A percentile compares a stretch with the other conserved stretches of the same genome.
These are phyloP conservation scores for Hermatobates lingyangjiaoensis DNA, from an alignment of 1,140 invertebrate genomes.

Conservation along the genomic window DNA sequence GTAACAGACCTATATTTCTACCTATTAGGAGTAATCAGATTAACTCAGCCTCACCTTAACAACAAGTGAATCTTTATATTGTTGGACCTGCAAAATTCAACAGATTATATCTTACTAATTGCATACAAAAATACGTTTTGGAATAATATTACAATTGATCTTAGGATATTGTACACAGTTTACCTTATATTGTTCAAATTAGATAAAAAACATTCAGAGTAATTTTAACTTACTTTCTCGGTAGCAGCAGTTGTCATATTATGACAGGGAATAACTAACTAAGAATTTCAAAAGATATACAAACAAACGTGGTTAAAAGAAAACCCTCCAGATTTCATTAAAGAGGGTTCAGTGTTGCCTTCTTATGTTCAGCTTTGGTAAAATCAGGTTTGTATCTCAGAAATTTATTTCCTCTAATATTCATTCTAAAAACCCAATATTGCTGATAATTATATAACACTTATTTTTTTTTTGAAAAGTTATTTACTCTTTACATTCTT, in stretches of 20 bases:
- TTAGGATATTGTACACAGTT: background rate
- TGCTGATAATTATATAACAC: too few species aligned
- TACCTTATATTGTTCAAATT: background rate
- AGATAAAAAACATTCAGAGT: background rate
- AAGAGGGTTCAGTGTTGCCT: too few species aligned
- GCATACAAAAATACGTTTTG: background rate
- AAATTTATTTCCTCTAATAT: too few species aligned
- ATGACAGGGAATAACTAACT: too few species aligned
- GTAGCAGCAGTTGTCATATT: slow-evolving; percentile 1
- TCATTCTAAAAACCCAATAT: too few species aligned
- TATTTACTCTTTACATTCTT: too few species aligned
- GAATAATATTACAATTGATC: background rate
- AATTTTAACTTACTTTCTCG: slow-evolving; percentile 1
- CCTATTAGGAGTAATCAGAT: background rate
- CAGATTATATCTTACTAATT: background rate
- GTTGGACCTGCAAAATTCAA: slow-evolving; percentile 45
- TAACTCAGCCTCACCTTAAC: slow-evolving; percentile 30
- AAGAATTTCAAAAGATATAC: too few species aligned
- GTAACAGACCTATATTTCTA: background rate
- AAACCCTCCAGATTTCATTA: too few species aligned
- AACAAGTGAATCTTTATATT: slow-evolving; percentile 65
- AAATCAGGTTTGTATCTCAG: too few species aligned
- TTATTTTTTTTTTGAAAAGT: too few species aligned
- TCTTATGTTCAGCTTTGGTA: too few species aligned
- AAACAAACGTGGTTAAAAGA: too few species aligned